Conservation (phyloP, 2,113 vertebrate genomes). For the Hemibagrus wyckioides region DNA sequence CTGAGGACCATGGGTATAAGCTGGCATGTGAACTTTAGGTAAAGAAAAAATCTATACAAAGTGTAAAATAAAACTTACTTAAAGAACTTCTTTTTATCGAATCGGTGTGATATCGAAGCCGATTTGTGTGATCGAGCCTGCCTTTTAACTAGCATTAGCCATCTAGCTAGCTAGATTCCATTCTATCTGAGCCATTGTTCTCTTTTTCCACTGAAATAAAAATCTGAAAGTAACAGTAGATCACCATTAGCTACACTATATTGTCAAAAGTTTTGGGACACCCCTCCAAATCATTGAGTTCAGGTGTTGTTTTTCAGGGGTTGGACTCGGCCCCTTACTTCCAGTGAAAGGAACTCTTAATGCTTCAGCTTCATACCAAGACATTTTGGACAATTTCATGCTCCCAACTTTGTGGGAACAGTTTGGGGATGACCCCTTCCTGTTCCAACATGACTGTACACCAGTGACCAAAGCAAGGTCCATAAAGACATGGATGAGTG, state of each 20-base stretch:
- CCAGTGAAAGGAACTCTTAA: no score
- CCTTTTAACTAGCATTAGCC: conserved; percentile 1
- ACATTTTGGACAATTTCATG: no score
- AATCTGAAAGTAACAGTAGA: not conserved
- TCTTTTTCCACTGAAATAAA: not conserved
- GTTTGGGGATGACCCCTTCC: no score
- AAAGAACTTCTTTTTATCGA: not conserved
- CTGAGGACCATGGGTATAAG: not conserved
- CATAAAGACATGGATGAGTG: no score
- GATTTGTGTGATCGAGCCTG: not conserved
- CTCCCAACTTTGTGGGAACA: no score
- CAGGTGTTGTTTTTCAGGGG: no score
- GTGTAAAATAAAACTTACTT: not conserved
- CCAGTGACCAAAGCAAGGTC: no score
- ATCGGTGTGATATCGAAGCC: not conserved
- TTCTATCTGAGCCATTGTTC: not conserved
- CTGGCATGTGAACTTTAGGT: not conserved
- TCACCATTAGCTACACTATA: not conserved
- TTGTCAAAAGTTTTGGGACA: no score
- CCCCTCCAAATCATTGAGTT: no score
- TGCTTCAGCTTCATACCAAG: no score
- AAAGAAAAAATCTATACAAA: not conserved
- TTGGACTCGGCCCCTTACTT: no score
- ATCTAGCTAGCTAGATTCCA: not conserved
- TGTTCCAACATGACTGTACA: no score